Conservation (phyloP, 2,113 vertebrate species). For the Leptobrachium ailaonicum region DNA sequence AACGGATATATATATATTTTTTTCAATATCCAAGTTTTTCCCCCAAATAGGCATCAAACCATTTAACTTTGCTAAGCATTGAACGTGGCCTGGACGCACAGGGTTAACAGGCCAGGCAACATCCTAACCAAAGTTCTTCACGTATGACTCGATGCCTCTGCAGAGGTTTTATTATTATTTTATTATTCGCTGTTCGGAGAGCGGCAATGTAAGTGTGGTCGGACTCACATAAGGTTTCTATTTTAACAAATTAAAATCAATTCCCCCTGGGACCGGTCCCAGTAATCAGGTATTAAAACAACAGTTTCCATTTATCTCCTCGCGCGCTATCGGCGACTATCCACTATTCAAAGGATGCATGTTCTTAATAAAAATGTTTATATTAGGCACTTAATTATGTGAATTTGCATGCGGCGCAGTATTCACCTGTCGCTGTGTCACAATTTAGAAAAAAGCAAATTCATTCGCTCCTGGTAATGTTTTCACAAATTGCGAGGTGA, state of each 20-base stretch:
- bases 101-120: too few species aligned
- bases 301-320: constrained; percentile 30
- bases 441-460: constrained; percentile 6
- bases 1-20: too few species aligned
- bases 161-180: neutral
- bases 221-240: constrained; percentile 31
- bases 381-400: constrained; percentile 28
- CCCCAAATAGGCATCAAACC: too few species aligned
- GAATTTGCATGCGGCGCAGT: constrained; percentile 14
- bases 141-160: neutral
- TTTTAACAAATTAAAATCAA: constrained; percentile 39
- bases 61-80: too few species aligned
- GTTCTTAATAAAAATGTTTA: constrained; percentile 42
- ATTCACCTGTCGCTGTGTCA: constrained; percentile 22
- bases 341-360: constrained; percentile 12
- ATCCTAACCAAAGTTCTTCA: too few species aligned
- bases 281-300: constrained; percentile 44
- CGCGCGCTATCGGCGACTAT: neutral
- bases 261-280: constrained; percentile 19
- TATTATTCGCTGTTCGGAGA: neutral
- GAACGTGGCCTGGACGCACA: too few species aligned
- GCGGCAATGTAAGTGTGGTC: constrained; percentile 14
- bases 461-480: neutral
- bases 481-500: constrained; percentile 5
- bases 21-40: too few species aligned